Base-by-base conservation (phyloP, 2,113 vertebrate species). In the Rhinolophus ferrumequinum region DNA sequence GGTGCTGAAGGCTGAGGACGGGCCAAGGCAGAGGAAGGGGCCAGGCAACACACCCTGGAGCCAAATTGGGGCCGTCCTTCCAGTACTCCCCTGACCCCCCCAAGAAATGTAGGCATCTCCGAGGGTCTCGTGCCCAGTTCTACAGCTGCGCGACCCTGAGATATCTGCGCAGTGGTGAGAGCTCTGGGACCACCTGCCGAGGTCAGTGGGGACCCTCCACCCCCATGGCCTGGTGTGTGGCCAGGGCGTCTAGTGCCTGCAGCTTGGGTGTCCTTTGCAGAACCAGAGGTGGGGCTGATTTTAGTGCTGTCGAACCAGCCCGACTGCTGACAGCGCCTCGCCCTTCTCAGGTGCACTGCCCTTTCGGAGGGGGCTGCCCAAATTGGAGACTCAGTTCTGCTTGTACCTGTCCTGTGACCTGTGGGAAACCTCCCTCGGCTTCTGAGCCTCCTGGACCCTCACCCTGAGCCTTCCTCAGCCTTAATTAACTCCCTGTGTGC, bases 221-320 rank as follows among this genome's bases (percentile, higher is more conserved):
- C 11, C 38, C 21, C 6, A 1, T 2, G 0, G 28, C 16, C 66
- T 56, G 35, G 18, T 47, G 14, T 62, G 47, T 41, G 28, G 24
- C 58, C 15, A 26, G 16, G 75, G 41, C 50, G 1, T 76, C 5
- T 3, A 0, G 8, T 33, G 79, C 58, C 21, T 1, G 60, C 75
- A 85, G 77, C 87, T n/a, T 8, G 28, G 54, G 52, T 81, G 54
- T 41, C 77, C 67, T 58, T 22, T 70, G 88, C 76, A 84, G 67
- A 91, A 14, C 50, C 79, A 88, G 77, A 83, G 93, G 90, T 73
- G 81, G 80, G 88, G 88, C 84, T 76, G 58, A 50, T 67, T 28
- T 60, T 44, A 18, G 30, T 76, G 92, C 56, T 91, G 80, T 90
- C 93, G 94, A 93, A 95, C 96, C 97, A 88, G 97, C 95, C 93